These are phyloP conservation scores for Lycopodina hypogea DNA, from an alignment of 37 sponge, comb jelly and placozoan genomes.

Conservation along the genomic window DNA sequence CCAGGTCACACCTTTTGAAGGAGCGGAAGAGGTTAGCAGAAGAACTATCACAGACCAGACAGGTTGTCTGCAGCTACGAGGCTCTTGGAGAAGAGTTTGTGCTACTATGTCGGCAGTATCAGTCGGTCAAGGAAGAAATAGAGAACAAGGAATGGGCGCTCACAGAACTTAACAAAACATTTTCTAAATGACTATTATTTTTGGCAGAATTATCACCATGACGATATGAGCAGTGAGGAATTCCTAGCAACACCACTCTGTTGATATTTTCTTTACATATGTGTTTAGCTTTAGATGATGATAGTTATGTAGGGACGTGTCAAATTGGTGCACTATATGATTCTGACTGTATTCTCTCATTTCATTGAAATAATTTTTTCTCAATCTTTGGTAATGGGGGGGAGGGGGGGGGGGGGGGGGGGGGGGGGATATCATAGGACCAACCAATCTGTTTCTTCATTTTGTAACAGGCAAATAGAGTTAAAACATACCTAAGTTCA, in stretches of 20 bases:
- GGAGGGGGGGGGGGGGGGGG: background rate
- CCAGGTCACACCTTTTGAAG: constrained; percentile 25
- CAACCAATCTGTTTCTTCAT: too few relatives aligned
- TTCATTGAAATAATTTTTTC: background rate
- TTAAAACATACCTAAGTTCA: too few relatives aligned
- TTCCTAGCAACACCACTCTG: too few relatives aligned
- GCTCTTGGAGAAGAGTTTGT: constrained; percentile 54
- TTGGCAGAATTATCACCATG: too few relatives aligned
- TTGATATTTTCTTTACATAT: too few relatives aligned
- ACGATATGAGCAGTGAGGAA: too few relatives aligned
- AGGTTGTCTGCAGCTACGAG: constrained; percentile 40
- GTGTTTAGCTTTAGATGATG: too few relatives aligned
- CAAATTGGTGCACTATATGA: too few relatives aligned
- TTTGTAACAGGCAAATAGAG: too few relatives aligned
- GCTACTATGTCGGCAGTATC: constrained; percentile 40
- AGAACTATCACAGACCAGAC: constrained; percentile 22
- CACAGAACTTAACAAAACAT: constrained; percentile 40
- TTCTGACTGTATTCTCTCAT: too few relatives aligned
- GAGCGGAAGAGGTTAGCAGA: constrained; percentile 16
- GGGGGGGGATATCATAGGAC: background rate
- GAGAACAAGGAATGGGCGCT: constrained; percentile 81
- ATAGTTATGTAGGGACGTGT: too few relatives aligned
- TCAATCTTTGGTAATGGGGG: background rate
- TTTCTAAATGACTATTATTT: too few relatives aligned
- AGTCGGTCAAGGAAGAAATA: constrained; percentile 40